Percentiles rank a stretch among this genome's conserved stretches.
phyloP scores from a whole-genome alignment of 1,140 invertebrate genomes.

The Bombus huntii region DNA sequence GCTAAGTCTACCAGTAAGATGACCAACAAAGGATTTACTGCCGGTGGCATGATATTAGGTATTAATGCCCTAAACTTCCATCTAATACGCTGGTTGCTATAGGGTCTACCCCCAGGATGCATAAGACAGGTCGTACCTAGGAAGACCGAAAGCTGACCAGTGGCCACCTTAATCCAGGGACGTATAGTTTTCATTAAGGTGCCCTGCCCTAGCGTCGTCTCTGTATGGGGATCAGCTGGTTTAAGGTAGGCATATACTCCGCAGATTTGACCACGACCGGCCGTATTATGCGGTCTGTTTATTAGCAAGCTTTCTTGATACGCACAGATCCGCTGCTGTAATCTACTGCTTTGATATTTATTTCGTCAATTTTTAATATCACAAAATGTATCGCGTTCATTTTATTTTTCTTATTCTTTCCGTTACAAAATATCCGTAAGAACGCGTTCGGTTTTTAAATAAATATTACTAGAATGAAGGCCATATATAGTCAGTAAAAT shows the following conservation, averaged over 20 bases:
- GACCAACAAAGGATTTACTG: conserved; percentile 80
- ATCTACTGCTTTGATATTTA: background rate
- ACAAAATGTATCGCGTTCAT: background rate
- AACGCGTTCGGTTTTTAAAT: background rate
- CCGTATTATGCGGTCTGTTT: conserved; percentile 73
- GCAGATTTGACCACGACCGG: conserved; percentile 69
- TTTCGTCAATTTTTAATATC: background rate
- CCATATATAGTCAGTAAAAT: background rate
- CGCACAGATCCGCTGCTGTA: conserved; percentile 18
- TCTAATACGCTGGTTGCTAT: conserved; percentile 75
- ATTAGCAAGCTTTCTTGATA: conserved; percentile 64
- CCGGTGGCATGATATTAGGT: conserved; percentile 77
- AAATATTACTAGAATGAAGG: background rate
- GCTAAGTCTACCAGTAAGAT: conserved; percentile 76
- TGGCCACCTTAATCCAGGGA: conserved; percentile 80
- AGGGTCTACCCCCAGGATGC: conserved; percentile 68
- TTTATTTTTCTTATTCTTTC: background rate
- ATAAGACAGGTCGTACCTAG: conserved; percentile 76
- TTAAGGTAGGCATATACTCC: conserved; percentile 76
- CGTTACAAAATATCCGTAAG: background rate
- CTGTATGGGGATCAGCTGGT: conserved; percentile 79
- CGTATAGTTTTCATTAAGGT: conserved; percentile 81
- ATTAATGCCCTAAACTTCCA: conserved; percentile 80
- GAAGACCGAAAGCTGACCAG: conserved; percentile 72
- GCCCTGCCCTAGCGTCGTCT: conserved; percentile 72